Evolutionary conservation across 2,113 vertebrate genomes (phyloP), one percentile per base, ranked within the genome.

Genomic region (Columba janthina): DNA sequence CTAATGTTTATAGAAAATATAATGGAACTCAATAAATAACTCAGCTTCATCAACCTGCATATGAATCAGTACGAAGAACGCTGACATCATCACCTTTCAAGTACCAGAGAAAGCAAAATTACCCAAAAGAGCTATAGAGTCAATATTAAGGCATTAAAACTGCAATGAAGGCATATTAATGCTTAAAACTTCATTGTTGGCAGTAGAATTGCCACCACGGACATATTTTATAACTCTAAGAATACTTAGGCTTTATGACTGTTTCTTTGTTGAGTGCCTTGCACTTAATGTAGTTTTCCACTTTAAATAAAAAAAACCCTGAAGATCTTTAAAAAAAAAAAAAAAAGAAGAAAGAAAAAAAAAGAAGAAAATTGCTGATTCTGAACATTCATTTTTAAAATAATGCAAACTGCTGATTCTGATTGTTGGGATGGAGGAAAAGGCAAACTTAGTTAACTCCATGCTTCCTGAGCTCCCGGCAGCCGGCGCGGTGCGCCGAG

Each of bases 1-100:
- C 98, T 98, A 98, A 98, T 98, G 98, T 98, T 98, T 98, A 98
- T 98, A 98, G 98, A 98, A 98, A 98, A 98, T 98, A 98, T 98
- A 98, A 98, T 98, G 98, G 98, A 98, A 98, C 98, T 98, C 98
- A 98, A 98, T 98, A 98, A 98, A 98, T 98, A 98, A 98, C 98
- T 98, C 98, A 98, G 98, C 98, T 98, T 98, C 98, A 98, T 98
- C 98, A 98, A 98, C 98, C 98, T 98, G 98, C 98, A 98, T 98
- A 98, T 98, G 98, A 98, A 98, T 98, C 98, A 98, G 98, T 97
- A 91, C 2, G 91, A 98, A 98, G 98, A 98, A 98, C 96, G 98
- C 98, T 98, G 98, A 98, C 98, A 98, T 98, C 98, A 98, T 98
- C 98, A 98, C 98, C 98, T 98, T 98, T 98, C 98, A 98, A 98